Evolutionary conservation across 2,797 vertebrate genomes (phyloP).

Genomic region (Enteromius radiatus): DNA sequence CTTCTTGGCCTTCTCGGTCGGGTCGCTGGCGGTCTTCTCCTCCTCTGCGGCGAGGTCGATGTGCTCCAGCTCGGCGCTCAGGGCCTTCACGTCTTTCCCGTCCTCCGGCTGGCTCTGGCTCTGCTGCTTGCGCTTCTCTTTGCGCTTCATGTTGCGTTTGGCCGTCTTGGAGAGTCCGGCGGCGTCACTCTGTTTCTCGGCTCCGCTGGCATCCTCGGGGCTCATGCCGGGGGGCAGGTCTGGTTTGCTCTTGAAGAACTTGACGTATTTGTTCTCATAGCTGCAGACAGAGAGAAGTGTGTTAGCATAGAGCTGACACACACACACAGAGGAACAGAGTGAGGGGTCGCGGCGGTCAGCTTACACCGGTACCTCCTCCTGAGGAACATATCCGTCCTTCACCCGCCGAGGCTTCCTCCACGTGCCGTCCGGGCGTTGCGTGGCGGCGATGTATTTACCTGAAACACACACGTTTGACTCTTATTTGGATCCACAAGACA

Average conservation of each 20-base stretch:
- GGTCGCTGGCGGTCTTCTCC: constrained; percentile 22
- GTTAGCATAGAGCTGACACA: not conserved
- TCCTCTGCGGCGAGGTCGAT: constrained; percentile 53
- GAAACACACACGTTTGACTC: constrained; percentile 8
- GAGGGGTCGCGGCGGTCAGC: constrained; percentile 49
- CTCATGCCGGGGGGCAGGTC: constrained; percentile 90
- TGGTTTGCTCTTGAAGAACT: constrained; percentile 96
- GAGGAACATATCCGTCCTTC: constrained; percentile 93
- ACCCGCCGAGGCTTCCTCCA: constrained; percentile 93
- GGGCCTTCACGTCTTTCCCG: constrained; percentile 52
- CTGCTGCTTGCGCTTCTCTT: constrained; percentile 91
- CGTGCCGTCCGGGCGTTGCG: constrained; percentile 93
- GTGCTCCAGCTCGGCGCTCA: constrained; percentile 76
- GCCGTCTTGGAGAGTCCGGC: constrained; percentile 86
- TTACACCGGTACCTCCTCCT: constrained; percentile 96
- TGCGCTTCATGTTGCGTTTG: constrained; percentile 93
- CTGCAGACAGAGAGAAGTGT: constrained; percentile 57
- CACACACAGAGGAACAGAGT: not conserved
- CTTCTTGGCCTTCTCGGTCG: constrained; percentile 83
- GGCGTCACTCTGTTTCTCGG: constrained; percentile 65
- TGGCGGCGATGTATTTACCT: constrained; percentile 95
- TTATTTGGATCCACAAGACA: no score
- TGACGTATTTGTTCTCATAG: constrained; percentile 97
- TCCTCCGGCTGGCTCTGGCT: constrained; percentile 71
- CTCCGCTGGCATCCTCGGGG: constrained; percentile 59